A percentile compares a stretch with the other conserved stretches of the same genome.
Conservation (phyloP, 2,113 vertebrate species). For the Myodes glareolus region DNA sequence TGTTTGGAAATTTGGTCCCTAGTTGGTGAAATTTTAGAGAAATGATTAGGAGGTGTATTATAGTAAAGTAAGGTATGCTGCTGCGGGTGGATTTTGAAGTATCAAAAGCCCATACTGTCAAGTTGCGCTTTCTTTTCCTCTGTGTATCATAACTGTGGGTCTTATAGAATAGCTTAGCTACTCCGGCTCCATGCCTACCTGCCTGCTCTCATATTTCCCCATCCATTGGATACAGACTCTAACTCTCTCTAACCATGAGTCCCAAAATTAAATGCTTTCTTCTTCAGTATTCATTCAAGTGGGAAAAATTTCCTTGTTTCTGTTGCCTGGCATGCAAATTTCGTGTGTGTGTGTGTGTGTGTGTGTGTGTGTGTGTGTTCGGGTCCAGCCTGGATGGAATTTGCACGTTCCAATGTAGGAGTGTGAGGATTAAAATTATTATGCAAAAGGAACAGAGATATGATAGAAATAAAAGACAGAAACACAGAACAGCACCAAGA, state of each 20-base stretch:
- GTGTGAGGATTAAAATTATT: no score
- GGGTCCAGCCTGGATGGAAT: no score
- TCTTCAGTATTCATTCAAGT: background rate
- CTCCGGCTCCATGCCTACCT: background rate
- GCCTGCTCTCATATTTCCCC: background rate
- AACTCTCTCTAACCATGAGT: background rate
- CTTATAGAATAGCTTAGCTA: background rate
- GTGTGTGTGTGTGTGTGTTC: background rate
- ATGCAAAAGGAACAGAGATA: no score
- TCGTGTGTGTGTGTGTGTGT: no score
- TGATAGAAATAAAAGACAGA: no score
- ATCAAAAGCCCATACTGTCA: background rate
- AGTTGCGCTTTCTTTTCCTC: background rate
- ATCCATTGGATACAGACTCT: background rate
- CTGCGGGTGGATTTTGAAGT: background rate
- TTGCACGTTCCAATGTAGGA: no score
- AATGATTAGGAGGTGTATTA: background rate
- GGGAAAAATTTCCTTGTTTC: background rate
- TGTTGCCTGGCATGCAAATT: background rate
- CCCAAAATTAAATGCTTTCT: background rate
- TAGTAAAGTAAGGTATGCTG: background rate
- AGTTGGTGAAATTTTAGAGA: background rate
- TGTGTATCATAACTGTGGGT: background rate
- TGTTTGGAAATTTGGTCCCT: background rate
- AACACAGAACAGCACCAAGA: no score